Evolutionary conservation across 2,888 invertebrate species (phyloP).

Genomic region (Glaucopsyche alexis): DNA sequence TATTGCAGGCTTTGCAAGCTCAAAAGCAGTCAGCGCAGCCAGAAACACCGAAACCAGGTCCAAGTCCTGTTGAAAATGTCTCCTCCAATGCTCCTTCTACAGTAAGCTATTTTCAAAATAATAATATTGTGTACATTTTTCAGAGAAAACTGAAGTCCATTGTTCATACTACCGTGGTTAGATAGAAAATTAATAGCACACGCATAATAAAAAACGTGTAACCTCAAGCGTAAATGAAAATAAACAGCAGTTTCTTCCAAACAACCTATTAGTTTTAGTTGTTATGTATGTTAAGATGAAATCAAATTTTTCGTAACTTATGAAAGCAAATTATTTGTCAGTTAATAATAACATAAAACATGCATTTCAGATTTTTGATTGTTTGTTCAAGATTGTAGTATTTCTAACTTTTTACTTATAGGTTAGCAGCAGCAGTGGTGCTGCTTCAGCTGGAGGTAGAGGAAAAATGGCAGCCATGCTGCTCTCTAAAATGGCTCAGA

Average conservation of each 20-base stretch:
- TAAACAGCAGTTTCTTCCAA: too few relatives aligned
- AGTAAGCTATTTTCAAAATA: not conserved
- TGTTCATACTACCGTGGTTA: too few relatives aligned
- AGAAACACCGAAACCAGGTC: conserved; percentile 48
- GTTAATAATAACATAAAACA: not conserved
- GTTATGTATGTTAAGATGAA: not conserved
- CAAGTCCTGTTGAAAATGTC: conserved; percentile 47
- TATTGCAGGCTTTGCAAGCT: conserved; percentile 59
- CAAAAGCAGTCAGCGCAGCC: conserved; percentile 50
- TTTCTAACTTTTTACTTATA: conserved; percentile 35
- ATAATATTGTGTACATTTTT: not conserved
- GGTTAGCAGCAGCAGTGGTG: conserved; percentile 43
- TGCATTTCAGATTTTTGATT: not conserved
- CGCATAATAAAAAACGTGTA: too few relatives aligned
- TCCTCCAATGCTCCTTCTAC: conserved; percentile 34
- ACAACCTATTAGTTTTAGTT: not conserved
- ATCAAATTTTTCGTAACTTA: not conserved
- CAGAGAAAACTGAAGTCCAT: not conserved
- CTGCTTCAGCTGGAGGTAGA: conserved; percentile 54
- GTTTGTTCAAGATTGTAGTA: not conserved
- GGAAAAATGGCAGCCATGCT: conserved; percentile 61
- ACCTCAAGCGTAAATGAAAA: too few relatives aligned
- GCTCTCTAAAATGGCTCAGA: conserved; percentile 57
- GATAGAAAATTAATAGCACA: too few relatives aligned
- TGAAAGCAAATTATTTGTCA: not conserved